Percentiles rank a stretch among this genome's conserved stretches.
Evolutionary conservation across 1,140 invertebrate species (phyloP).

Genomic region (Nephotettix cincticeps): DNA sequence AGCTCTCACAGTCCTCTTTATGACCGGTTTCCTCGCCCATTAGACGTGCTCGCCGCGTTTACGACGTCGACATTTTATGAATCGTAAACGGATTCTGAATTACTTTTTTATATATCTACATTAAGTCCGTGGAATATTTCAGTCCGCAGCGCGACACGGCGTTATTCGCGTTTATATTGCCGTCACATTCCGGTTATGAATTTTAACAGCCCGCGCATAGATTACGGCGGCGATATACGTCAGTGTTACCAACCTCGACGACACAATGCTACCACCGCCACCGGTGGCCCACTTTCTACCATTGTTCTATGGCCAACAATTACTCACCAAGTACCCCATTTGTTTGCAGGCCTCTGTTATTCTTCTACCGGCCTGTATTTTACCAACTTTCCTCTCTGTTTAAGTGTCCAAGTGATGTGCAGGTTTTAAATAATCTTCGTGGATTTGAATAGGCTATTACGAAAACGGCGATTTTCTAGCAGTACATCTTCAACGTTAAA

Average conservation of each 20-base stretch:
- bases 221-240: not conserved
- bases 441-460: too few species aligned
- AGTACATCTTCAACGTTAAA: too few species aligned
- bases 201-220: constrained; percentile 3
- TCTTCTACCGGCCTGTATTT: too few species aligned
- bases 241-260: not conserved
- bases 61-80: not conserved
- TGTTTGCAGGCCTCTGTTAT: not conserved
- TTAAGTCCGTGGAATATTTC: not conserved
- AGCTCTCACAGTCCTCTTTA: constrained; percentile 2
- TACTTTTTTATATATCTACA: constrained; percentile 7
- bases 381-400: too few species aligned
- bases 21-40: constrained; percentile 4
- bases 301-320: not conserved
- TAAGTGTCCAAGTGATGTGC: too few species aligned
- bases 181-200: constrained; percentile 8
- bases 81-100: not conserved
- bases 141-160: constrained; percentile 1
- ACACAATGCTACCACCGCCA: not conserved
- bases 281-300: not conserved
- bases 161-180: not conserved
- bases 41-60: constrained; percentile 6
- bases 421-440: too few species aligned
- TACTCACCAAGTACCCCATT: not conserved
- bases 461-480: too few species aligned